Percentiles rank a stretch among this genome's conserved stretches.
Evolutionary conservation across 2,888 invertebrate species (phyloP).

Genomic region (Oscheius sp.): DNA sequence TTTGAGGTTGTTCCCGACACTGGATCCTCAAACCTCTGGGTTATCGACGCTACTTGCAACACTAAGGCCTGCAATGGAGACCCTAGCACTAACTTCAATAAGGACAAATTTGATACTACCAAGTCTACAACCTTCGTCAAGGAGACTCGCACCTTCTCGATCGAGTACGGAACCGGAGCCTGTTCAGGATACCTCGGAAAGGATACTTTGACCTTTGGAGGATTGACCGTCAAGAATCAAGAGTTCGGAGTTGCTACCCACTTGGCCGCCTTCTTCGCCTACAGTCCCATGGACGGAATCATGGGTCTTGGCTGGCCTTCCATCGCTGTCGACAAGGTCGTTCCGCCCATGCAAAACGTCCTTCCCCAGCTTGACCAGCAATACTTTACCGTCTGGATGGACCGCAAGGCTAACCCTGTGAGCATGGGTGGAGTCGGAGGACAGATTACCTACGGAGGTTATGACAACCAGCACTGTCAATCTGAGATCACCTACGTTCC

Average conservation of each 20-base stretch:
- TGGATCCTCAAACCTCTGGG: conserved; percentile 68
- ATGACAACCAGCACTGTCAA: conserved; percentile 59
- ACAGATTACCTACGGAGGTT: conserved; percentile 62
- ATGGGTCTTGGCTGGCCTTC: conserved; percentile 70
- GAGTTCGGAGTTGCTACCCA: conserved; percentile 62
- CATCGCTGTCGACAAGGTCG: conserved; percentile 89
- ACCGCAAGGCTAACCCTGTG: conserved; percentile 45
- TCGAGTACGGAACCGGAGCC: conserved; percentile 67
- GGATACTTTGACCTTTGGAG: conserved; percentile 60
- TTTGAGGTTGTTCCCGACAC: conserved; percentile 65
- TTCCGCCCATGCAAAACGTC: conserved; percentile 92
- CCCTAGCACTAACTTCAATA: conserved; percentile 32
- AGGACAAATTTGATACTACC: conserved; percentile 64
- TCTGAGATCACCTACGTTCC: conserved; percentile 58
- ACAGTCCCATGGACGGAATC: conserved; percentile 68
- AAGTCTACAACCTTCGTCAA: conserved; percentile 59
- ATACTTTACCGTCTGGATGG: conserved; percentile 94
- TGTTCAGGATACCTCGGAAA: conserved; percentile 64
- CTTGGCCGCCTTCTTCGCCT: conserved; percentile 61
- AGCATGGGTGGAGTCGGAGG: conserved; percentile 34
- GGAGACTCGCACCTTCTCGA: conserved; percentile 58
- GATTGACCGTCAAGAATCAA: conserved; percentile 56
- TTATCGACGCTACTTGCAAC: conserved; percentile 62
- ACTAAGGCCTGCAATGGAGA: conserved; percentile 62
- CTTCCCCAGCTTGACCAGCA: conserved; percentile 82